Conservation (phyloP, 2,797 vertebrate genomes). For the Telmatherina bonti region DNA sequence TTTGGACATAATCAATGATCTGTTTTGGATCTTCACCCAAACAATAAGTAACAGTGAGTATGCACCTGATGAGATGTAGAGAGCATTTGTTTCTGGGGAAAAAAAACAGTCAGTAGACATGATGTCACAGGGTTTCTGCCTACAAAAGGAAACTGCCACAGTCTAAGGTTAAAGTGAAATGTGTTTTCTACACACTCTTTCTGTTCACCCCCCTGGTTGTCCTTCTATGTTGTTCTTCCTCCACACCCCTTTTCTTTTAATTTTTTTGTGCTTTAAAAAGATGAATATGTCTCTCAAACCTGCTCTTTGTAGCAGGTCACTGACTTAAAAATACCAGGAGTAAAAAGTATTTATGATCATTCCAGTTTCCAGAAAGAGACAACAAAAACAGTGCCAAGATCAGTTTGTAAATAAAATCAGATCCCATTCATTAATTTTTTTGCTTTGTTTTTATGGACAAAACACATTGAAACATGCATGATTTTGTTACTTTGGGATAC, state of each 20-base stretch:
- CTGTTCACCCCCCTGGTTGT: conserved; percentile 56
- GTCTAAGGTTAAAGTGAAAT: conserved; percentile 68
- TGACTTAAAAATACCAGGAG: conserved; percentile 63
- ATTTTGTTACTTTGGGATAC: conserved; percentile 87
- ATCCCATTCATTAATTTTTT: conserved; percentile 62
- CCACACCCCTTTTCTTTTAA: conserved; percentile 47
- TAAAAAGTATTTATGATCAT: conserved; percentile 79
- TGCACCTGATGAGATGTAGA: conserved; percentile 45
- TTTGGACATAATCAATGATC: conserved; percentile 63
- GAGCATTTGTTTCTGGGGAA: conserved; percentile 41
- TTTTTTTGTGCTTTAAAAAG: conserved; percentile 65
- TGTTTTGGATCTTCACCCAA: conserved; percentile 63
- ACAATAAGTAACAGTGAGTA: conserved; percentile 50
- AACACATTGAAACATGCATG: conserved; percentile 84
- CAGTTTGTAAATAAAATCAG: conserved; percentile 82
- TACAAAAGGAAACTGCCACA: conserved; percentile 78
- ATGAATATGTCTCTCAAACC: conserved; percentile 64
- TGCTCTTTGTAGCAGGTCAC: conserved; percentile 69
- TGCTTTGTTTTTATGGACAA: conserved; percentile 74
- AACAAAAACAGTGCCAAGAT: conserved; percentile 82
- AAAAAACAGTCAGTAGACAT: conserved; percentile 50
- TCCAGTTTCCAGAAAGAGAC: conserved; percentile 79
- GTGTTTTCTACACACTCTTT: conserved; percentile 73
- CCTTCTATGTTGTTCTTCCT: conserved; percentile 55
- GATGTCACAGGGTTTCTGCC: conserved; percentile 75